Conservation (phyloP, 2,113 vertebrate genomes). For the Hoplias malabaricus region DNA sequence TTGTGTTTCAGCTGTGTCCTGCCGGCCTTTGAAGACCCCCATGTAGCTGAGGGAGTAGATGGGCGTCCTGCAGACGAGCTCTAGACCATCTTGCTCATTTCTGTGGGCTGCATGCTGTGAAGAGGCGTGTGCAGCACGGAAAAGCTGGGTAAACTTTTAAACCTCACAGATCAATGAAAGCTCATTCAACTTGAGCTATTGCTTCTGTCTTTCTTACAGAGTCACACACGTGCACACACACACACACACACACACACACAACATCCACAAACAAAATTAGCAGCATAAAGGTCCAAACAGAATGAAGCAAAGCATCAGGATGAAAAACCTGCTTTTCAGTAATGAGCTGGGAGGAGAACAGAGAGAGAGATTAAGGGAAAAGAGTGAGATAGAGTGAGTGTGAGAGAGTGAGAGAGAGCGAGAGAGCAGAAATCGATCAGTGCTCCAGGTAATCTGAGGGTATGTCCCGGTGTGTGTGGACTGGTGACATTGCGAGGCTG, state of each 20-base stretch:
- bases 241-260: slow-evolving; percentile 10
- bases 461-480: slow-evolving; percentile 65
- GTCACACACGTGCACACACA: not conserved
- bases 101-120: slow-evolving; percentile 17
- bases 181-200: slow-evolving; percentile 51
- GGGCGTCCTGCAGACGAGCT: not conserved
- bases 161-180: slow-evolving; percentile 52
- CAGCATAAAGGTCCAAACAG: slow-evolving; percentile 28
- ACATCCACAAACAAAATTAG: slow-evolving; percentile 39
- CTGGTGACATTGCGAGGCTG: slow-evolving; percentile 75
- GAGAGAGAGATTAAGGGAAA: not conserved
- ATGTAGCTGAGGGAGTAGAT: not conserved
- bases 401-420: not conserved
- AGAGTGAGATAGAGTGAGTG: not conserved
- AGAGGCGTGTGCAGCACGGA: not conserved
- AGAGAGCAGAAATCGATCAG: slow-evolving; percentile 61
- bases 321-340: slow-evolving; percentile 50
- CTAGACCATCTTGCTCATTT: slow-evolving; percentile 19
- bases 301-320: slow-evolving; percentile 9
- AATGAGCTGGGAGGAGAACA: slow-evolving; percentile 38
- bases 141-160: slow-evolving; percentile 47
- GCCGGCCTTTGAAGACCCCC: not conserved
- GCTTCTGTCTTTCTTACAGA: slow-evolving; percentile 20
- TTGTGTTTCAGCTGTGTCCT: no score
- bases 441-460: slow-evolving; percentile 71